Evolutionary conservation across 2,797 vertebrate species (phyloP).

Genomic region (Parauchenoglanis punctatus): DNA sequence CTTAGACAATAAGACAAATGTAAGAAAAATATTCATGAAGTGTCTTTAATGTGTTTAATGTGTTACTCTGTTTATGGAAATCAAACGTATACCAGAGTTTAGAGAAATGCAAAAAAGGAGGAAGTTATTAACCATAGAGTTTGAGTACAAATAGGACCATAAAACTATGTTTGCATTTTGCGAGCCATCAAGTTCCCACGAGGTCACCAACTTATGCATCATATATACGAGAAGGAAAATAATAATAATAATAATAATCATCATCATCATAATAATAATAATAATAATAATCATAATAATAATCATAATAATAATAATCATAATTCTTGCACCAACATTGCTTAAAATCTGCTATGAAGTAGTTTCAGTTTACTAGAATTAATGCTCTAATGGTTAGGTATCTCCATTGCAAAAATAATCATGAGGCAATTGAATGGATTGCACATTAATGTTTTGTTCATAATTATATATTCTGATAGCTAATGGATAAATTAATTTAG

Average conservation of each 20-base stretch:
- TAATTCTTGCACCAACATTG: neutral
- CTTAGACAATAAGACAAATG: neutral
- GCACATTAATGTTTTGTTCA: neutral
- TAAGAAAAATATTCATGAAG: neutral
- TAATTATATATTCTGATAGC: neutral
- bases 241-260: neutral
- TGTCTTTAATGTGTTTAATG: neutral
- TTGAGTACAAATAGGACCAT: constrained; percentile 35
- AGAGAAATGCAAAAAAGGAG: constrained; percentile 37
- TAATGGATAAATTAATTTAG: neutral
- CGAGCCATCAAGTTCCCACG: constrained; percentile 45
- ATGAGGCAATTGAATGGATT: neutral
- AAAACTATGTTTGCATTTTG: constrained; percentile 28
- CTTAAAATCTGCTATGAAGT: neutral
- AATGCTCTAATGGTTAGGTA: neutral
- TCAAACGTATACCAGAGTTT: neutral
- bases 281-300: neutral
- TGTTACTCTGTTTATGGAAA: neutral
- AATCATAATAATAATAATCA: neutral
- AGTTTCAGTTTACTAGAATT: neutral
- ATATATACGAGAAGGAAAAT: neutral
- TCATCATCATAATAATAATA: neutral
- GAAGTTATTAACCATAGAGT: constrained; percentile 37
- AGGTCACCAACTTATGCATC: constrained; percentile 18
- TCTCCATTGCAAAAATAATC: neutral